Conservation (phyloP, 2,797 vertebrate genomes). For the Sphaeramia orbicularis region DNA sequence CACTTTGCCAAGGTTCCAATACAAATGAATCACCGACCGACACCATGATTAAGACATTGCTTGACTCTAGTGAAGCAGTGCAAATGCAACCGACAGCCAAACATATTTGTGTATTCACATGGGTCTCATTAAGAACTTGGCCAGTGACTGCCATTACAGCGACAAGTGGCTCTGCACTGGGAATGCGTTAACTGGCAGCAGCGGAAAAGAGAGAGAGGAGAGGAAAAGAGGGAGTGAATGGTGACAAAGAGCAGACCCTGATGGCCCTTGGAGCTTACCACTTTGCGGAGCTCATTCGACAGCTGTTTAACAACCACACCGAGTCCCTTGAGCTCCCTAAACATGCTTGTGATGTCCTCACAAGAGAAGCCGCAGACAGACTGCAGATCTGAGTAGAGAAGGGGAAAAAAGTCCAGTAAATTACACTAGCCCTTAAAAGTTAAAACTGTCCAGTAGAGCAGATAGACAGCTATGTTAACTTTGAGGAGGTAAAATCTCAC, state of each 20-base stretch:
- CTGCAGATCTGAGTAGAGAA: constrained; percentile 84
- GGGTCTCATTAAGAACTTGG: constrained; percentile 80
- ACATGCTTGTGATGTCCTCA: constrained; percentile 93
- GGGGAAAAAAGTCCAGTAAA: constrained; percentile 23
- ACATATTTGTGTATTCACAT: constrained; percentile 82
- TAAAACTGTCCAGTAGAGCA: neutral
- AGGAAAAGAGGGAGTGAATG: constrained; percentile 36
- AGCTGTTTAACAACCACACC: constrained; percentile 91
- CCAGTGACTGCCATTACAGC: constrained; percentile 60
- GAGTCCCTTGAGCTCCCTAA: constrained; percentile 93
- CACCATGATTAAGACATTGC: constrained; percentile 78
- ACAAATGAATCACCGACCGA: constrained; percentile 75
- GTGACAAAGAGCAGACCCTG: constrained; percentile 53
- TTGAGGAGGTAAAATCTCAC: constrained; percentile 62
- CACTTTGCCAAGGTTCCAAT: constrained; percentile 79
- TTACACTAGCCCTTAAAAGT: constrained; percentile 25
- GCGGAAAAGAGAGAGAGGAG: constrained; percentile 18
- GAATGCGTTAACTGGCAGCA: constrained; percentile 57
- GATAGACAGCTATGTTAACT: constrained; percentile 2
- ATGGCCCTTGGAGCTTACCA: constrained; percentile 86
- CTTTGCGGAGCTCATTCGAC: constrained; percentile 90
- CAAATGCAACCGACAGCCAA: constrained; percentile 69
- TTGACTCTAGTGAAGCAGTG: constrained; percentile 71
- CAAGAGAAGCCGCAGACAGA: constrained; percentile 96
- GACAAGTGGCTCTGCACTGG: constrained; percentile 72